A percentile compares a stretch with the other conserved stretches of the same genome.
Evolutionary conservation across 1,140 invertebrate species (phyloP).

Genomic region (Paraescarpia echinospica): DNA sequence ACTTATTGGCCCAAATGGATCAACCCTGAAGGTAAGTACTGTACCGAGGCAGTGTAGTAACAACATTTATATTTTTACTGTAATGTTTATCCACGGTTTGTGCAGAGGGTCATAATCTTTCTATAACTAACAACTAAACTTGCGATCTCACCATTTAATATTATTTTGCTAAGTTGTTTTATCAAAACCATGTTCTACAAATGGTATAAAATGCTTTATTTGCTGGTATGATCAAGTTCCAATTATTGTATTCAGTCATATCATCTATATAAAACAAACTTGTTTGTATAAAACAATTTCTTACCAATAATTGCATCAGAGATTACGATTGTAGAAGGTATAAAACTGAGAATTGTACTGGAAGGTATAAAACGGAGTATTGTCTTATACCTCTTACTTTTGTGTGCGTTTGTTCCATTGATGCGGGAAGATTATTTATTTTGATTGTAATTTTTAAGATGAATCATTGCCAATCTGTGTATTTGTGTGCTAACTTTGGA

Average conservation of each 20-base stretch:
- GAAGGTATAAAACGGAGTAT: no score
- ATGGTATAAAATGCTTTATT: neutral
- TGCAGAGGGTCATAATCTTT: neutral
- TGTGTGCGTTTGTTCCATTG: neutral
- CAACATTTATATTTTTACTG: neutral
- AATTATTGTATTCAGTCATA: neutral
- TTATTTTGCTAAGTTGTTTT: neutral
- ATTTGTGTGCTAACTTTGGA: no score
- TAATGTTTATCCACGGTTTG: neutral
- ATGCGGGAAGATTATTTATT: neutral
- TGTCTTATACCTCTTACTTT: no score
- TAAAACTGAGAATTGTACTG: neutral
- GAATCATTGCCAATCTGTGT: no score
- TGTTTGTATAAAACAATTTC: neutral
- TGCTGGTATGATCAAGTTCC: neutral
- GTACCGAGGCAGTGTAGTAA: slow-evolving; percentile 9
- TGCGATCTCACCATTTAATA: no score
- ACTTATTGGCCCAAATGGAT: slow-evolving; percentile 94
- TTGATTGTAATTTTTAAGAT: no score
- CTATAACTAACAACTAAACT: neutral
- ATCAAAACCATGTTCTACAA: neutral
- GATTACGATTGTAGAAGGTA: no score
- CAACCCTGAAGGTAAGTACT: slow-evolving; percentile 76
- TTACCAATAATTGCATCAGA: neutral
- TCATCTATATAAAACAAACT: neutral